These are phyloP conservation scores for Mormyrus iriodes DNA, from an alignment of 2,113 vertebrate genomes.

Conservation along the genomic window DNA sequence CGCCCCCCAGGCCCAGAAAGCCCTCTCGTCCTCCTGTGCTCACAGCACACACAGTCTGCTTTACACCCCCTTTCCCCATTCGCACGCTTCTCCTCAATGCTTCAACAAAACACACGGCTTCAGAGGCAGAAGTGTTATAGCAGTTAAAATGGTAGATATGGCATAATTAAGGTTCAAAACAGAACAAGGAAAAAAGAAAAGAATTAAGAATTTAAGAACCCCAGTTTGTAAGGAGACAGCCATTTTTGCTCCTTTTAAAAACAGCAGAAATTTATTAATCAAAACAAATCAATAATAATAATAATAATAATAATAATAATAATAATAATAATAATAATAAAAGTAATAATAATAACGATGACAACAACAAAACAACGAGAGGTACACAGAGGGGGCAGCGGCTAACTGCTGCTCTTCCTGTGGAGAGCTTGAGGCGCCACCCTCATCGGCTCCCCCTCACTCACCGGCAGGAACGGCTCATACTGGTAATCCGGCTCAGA, in stretches of 20 bases:
- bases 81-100: neutral
- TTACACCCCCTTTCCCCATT: neutral
- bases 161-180: neutral
- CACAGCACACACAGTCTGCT: conserved; percentile 5
- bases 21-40: conserved; percentile 65
- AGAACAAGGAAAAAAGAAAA: too few species aligned
- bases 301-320: conserved; percentile 15
- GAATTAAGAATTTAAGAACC: neutral
- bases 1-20: conserved; percentile 64
- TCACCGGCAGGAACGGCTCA: conserved; percentile 80
- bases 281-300: neutral
- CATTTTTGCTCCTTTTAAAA: neutral
- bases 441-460: conserved; percentile 36
- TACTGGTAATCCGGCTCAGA: conserved; percentile 82
- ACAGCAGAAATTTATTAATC: neutral
- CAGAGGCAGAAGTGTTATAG: neutral
- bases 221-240: neutral
- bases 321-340: conserved; percentile 11
- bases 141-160: neutral
- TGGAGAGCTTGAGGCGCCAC: neutral
- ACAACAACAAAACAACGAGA: neutral
- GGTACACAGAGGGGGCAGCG: neutral
- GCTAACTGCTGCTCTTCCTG: neutral
- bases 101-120: neutral
- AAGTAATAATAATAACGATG: neutral